These are phyloP conservation scores for Brachionus plicatilis DNA, from an alignment of 1,140 invertebrate genomes.

Conservation along the genomic window DNA sequence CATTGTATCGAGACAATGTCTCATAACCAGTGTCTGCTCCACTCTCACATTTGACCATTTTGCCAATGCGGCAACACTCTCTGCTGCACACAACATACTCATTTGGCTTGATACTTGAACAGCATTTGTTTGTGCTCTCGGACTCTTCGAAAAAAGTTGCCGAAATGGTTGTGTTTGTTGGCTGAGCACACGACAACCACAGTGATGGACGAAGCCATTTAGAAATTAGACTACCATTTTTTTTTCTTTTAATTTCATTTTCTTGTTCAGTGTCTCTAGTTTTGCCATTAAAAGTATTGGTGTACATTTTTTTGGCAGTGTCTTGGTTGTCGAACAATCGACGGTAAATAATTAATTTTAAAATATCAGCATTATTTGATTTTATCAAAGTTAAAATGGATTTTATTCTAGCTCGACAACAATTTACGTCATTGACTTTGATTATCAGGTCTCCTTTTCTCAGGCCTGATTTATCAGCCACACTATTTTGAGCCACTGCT, in stretches of 20 bases:
- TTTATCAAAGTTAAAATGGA: constrained; percentile 9
- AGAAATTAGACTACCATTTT: background rate
- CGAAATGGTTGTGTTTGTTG: background rate
- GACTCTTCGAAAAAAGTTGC: background rate
- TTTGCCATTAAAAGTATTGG: background rate
- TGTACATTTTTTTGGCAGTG: background rate
- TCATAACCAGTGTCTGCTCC: background rate
- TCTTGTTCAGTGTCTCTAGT: background rate
- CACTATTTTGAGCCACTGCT: background rate
- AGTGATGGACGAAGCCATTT: background rate
- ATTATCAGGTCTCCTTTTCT: constrained; percentile 17
- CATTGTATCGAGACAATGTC: constrained; percentile 7
- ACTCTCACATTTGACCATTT: background rate
- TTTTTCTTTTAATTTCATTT: background rate
- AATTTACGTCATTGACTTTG: constrained; percentile 12
- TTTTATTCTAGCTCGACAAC: constrained; percentile 37
- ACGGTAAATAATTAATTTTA: constrained; percentile 35
- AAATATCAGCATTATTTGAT: background rate
- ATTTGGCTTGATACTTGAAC: background rate
- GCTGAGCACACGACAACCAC: constrained; percentile 23
- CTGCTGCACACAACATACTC: background rate
- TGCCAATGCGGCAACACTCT: background rate
- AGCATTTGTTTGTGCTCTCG: background rate
- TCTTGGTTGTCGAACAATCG: background rate
- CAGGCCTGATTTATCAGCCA: background rate